Base-by-base conservation (phyloP, 2,888 invertebrate species). In the Lycophotia porphyrea region DNA sequence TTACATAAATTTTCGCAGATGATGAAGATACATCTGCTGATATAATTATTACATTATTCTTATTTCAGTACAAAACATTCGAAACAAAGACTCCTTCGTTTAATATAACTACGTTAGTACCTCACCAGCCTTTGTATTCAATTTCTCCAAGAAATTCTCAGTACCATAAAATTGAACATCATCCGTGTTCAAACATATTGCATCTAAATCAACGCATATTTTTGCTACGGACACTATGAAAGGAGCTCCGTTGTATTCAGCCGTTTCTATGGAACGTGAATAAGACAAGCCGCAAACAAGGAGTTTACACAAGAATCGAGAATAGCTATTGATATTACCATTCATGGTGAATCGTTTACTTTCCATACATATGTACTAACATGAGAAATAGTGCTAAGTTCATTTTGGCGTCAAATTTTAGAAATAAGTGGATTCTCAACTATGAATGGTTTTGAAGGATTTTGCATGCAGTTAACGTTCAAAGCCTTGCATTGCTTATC, bases 271-370 rank as follows among this genome's bases (percentile, higher is more conserved):
- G 69, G 85, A 76, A 82, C 80, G 60, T 82, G 80, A 85, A 85
- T 84, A 82, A 88, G 87, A 85, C 84, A 87, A 85, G 80, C 55
- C 69, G 78, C 84, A 85, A 86, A 86, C 85, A 80, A 78, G 86
- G 73, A 80, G 69, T 88, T 88, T 84, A 87, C 87, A 85, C 65
- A 73, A 88, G 87, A 87, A 87, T 81, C 77, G 82, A 88, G 87
- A 87, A 81, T 82, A 85, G 84, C 84, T 81, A 84, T 87, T 87
- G 86, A 87, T 87, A 84, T 84, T 84, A 86, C 87, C 87, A 87
- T 87, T 86, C 87, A 86, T 74, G 87, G 87, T 72, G 76, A 74
- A 87, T 84, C 69, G 76, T 66, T 60, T 83, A 79, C 71, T 79
- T 76, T 79, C 55, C 58, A 77, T 80, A 78, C 75, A 71, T 65